Evolutionary conservation across 2,113 vertebrate species (phyloP).

Genomic region (Ia io): DNA sequence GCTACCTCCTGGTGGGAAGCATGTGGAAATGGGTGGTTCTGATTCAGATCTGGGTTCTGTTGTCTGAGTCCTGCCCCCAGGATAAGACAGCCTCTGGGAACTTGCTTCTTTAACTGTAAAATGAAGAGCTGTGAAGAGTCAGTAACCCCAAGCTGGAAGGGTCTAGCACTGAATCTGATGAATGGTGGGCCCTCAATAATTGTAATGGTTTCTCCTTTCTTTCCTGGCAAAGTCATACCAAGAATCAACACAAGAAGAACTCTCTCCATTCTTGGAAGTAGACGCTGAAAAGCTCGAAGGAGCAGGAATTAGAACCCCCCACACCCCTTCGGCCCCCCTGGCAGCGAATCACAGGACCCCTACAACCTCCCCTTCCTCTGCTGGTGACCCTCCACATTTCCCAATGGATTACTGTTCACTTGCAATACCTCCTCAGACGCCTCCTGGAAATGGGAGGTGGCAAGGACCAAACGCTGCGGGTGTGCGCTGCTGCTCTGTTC

Average conservation of each 20-base stretch:
- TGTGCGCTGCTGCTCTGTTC: fast-evolving
- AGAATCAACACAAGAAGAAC: background rate
- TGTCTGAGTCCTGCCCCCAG: no score
- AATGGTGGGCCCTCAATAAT: background rate
- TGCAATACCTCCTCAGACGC: fast-evolving
- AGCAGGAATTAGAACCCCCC: background rate
- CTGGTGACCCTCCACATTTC: background rate
- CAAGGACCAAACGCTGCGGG: fast-evolving
- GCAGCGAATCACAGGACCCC: background rate
- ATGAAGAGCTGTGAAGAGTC: background rate
- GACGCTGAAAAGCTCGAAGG: background rate
- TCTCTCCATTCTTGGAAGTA: background rate
- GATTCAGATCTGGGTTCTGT: background rate
- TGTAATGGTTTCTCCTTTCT: background rate
- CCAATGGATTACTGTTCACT: fast-evolving
- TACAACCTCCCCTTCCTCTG: background rate
- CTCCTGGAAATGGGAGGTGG: background rate
- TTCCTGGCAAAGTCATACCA: background rate
- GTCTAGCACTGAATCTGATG: background rate
- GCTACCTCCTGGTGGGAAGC: background rate
- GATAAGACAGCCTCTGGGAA: background rate
- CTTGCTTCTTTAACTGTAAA: background rate
- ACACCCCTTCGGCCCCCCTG: fast-evolving
- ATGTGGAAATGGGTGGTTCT: background rate
- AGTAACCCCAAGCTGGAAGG: background rate